A percentile compares a stretch with the other conserved stretches of the same genome.
Conservation (phyloP, 2,888 invertebrate genomes). For the Plebejus anna region DNA sequence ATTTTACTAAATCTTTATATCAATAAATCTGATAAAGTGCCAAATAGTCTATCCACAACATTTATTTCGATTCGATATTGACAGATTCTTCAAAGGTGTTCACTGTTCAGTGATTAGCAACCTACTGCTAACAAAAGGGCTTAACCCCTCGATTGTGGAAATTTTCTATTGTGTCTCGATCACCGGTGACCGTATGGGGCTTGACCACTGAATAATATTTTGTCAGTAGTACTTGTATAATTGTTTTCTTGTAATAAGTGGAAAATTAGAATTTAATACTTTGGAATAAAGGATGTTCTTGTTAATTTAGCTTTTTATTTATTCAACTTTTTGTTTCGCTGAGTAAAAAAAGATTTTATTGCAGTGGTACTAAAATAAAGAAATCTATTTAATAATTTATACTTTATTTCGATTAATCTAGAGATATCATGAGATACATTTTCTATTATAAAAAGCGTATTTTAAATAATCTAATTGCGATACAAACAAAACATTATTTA, state of each 20-base stretch:
- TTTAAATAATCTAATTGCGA: constrained; percentile 56
- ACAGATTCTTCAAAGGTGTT: no score
- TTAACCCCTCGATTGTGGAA: not conserved
- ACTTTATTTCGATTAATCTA: constrained; percentile 51
- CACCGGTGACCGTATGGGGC: no score
- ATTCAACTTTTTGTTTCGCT: constrained; percentile 17
- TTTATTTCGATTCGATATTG: no score
- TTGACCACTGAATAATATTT: not conserved
- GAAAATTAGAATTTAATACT: constrained; percentile 42
- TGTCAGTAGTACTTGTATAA: constrained; percentile 22
- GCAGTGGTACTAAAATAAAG: not conserved
- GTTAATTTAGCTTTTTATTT: constrained; percentile 45
- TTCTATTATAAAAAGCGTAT: constrained; percentile 62
- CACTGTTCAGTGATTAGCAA: no score
- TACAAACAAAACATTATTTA: constrained; percentile 44
- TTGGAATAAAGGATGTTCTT: constrained; percentile 50
- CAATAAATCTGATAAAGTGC: no score
- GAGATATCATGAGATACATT: constrained; percentile 53
- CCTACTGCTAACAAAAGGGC: no score
- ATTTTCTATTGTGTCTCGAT: no score
- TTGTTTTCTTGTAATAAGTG: constrained; percentile 32
- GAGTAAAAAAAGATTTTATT: not conserved
- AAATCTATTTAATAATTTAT: not conserved
- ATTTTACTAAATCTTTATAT: no score
- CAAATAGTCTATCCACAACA: no score